Base-by-base conservation (phyloP, 2,888 invertebrate genomes). In the Holacanthella duospinosa region DNA sequence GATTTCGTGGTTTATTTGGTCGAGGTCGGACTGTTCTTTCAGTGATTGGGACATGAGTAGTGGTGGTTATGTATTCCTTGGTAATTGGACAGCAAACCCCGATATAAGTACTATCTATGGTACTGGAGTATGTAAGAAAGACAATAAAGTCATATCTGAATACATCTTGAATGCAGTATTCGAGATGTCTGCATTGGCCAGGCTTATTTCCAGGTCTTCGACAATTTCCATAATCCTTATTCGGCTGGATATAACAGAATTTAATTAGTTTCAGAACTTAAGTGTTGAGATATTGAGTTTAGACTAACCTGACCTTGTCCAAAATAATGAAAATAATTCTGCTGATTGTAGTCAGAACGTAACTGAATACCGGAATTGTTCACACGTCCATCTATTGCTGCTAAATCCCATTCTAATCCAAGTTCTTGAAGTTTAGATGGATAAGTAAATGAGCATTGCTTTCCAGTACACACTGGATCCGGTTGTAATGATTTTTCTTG, bases 61-160 rank as follows among this genome's bases (percentile, higher is more conserved):
- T n/a, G n/a, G n/a, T n/a, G n/a, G 57, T 54, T 24, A 62, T 21
- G 53, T 29, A n/a, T 27, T n/a, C 29, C 6, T 29, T 75, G 66
- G 80, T 79, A 60, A 85, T 84, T 0, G 85, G 85, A 73, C 89
- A 88, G 74, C 89, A 89, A 21, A 86, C 83, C n/a, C 89, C 89
- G 19, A 79, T 82, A 79, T 76, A 86, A 83, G 80, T 77, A 74
- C 82, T 80, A 68, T 86, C 82, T 64, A 87, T 85, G 44, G 87
- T 80, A 76, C 89, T 89, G 59, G 85, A 77, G 74, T 87, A 85
- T 68, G 86, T 84, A 74, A 86, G 79, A 68, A 85, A 80, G 61
- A 80, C 79, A 75, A 82, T 77, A 75, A 83, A 81, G 74, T 85
- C 82, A 1, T 79, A 75, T 67, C 82, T 78, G 74, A 84, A 79